A percentile compares a stretch with the other conserved stretches of the same genome.
Conservation (phyloP, 2,888 invertebrate species). For the Brenthis ino region DNA sequence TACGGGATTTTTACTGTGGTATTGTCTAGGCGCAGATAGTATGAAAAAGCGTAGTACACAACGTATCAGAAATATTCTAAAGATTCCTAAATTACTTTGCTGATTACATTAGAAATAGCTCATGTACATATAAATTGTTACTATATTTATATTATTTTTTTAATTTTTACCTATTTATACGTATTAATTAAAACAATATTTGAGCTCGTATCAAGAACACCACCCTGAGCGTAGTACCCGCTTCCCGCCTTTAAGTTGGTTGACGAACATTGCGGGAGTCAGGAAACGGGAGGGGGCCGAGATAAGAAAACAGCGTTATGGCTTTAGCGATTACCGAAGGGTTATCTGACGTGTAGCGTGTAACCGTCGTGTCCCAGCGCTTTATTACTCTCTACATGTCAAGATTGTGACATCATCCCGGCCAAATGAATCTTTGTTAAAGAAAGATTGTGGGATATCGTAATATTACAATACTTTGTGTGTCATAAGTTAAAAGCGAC, state of each 20-base stretch:
- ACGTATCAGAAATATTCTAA: too few species aligned
- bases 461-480: neutral
- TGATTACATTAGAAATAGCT: too few species aligned
- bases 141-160: too few species aligned
- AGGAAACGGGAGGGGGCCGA: conserved; percentile 8
- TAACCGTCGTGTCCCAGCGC: neutral
- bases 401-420: neutral
- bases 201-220: too few species aligned
- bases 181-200: too few species aligned
- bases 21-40: too few species aligned
- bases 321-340: conserved; percentile 14
- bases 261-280: neutral
- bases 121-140: too few species aligned
- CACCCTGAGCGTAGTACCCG: neutral
- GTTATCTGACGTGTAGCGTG: neutral
- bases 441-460: neutral
- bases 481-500: neutral
- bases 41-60: too few species aligned
- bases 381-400: conserved; percentile 7
- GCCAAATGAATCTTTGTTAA: neutral
- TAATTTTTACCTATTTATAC: too few species aligned
- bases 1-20: too few species aligned
- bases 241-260: neutral
- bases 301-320: conserved; percentile 16
- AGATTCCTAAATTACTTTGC: too few species aligned